Conservation (phyloP, 2,888 invertebrate species). For the Ariolimax columbianus region DNA sequence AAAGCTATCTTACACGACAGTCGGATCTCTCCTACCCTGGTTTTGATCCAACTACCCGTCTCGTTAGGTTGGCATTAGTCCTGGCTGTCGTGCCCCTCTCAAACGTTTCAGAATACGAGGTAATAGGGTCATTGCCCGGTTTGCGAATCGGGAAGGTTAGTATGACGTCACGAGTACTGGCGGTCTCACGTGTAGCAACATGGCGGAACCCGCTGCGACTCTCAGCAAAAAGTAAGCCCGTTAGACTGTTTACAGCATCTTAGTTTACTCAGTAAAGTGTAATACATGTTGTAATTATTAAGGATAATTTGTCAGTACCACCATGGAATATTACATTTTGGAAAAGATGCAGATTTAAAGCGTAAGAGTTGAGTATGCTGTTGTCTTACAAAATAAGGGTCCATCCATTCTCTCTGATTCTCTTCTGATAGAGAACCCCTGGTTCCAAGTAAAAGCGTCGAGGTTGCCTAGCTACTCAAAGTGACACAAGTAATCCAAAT, state of each 20-base stretch:
- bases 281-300: not conserved
- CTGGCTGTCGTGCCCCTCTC: too few species aligned
- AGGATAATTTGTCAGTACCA: not conserved
- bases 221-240: conserved; percentile 42
- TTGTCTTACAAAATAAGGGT: too few species aligned
- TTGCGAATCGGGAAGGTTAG: not conserved
- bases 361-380: too few species aligned
- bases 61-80: too few species aligned
- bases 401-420: too few species aligned
- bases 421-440: too few species aligned
- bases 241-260: not conserved
- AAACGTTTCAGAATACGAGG: not conserved
- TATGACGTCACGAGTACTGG: not conserved
- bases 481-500: too few species aligned
- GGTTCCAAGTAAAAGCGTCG: too few species aligned
- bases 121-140: not conserved
- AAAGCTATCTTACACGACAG: too few species aligned
- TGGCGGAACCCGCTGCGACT: conserved; percentile 32
- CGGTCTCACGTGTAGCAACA: conserved; percentile 38
- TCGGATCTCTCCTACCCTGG: too few species aligned
- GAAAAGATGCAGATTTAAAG: not conserved
- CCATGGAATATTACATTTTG: not conserved
- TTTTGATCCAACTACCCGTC: too few species aligned
- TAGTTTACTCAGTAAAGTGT: not conserved
- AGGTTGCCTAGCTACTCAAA: too few species aligned